phyloP scores from a whole-genome alignment of 2,888 invertebrate species.

The Caenorhabditis imperialis region DNA sequence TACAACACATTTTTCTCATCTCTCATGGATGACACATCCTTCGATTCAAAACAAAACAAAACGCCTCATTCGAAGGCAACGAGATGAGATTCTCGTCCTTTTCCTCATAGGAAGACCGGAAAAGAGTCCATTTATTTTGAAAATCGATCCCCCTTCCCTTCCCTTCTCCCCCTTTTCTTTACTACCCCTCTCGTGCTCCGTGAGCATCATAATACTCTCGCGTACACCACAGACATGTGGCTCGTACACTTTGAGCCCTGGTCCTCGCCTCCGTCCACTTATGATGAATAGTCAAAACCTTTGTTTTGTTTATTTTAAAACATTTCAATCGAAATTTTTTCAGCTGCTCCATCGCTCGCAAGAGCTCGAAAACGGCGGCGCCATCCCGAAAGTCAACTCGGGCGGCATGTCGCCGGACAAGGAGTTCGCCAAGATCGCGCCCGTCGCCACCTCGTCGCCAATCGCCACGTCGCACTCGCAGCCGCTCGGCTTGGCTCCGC shows the following conservation, averaged over 20 bases:
- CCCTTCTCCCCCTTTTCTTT: constrained; percentile 6
- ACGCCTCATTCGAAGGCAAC: no score
- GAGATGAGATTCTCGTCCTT: no score
- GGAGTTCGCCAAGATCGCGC: constrained; percentile 35
- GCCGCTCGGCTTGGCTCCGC: constrained; percentile 28
- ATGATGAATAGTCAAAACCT: no score
- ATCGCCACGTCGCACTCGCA: constrained; percentile 28
- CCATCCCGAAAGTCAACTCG: constrained; percentile 47
- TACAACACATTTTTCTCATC: no score
- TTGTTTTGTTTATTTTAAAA: no score
- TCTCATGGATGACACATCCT: no score
- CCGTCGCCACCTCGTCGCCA: constrained; percentile 44
- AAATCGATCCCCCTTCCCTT: constrained; percentile 41
- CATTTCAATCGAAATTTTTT: constrained; percentile 29
- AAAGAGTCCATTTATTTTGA: constrained; percentile 49
- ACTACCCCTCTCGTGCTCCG: constrained; percentile 9
- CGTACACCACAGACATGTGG: constrained; percentile 35
- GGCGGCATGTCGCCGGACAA: constrained; percentile 44
- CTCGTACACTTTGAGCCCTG: constrained; percentile 26
- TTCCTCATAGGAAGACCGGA: constrained; percentile 38
- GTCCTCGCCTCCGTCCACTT: no score
- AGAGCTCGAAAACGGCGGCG: constrained; percentile 55
- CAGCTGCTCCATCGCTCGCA: constrained; percentile 53
- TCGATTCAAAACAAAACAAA: no score
- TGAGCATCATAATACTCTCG: constrained; percentile 20